A percentile compares a stretch with the other conserved stretches of the same genome.
Evolutionary conservation across 2,113 vertebrate genomes (phyloP).

Genomic region (Galemys pyrenaicus): DNA sequence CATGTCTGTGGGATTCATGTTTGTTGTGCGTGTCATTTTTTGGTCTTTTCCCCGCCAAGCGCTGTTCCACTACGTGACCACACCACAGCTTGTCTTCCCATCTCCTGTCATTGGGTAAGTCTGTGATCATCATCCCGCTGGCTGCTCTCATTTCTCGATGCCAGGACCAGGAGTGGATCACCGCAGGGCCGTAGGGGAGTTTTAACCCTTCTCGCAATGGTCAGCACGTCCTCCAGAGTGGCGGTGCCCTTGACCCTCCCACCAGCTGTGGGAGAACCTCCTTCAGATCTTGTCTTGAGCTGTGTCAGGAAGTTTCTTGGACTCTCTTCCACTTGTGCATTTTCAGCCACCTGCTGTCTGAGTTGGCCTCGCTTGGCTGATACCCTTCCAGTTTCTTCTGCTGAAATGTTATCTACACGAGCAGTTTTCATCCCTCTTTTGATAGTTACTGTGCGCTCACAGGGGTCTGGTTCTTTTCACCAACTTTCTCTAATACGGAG

Average conservation of each 20-base stretch:
- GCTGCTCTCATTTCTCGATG: neutral
- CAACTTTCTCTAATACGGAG: neutral
- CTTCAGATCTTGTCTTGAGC: neutral
- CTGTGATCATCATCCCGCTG: neutral
- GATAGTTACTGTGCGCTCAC: neutral
- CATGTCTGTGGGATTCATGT: neutral
- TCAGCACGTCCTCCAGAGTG: neutral
- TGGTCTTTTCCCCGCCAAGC: neutral
- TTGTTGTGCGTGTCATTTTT: neutral
- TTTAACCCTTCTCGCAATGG: neutral
- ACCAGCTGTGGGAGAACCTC: neutral
- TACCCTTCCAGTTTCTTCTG: neutral
- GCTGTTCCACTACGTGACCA: no score
- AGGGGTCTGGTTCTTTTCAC: neutral
- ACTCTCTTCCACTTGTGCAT: neutral
- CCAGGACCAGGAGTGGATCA: neutral
- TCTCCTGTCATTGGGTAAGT: neutral
- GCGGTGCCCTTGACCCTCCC: fast-evolving
- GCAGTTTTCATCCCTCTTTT: neutral
- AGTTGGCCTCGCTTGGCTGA: neutral
- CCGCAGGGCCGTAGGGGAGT: neutral
- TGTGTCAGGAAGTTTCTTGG: neutral
- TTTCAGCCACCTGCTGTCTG: neutral
- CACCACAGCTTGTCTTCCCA: neutral
- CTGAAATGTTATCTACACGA: neutral